Evolutionary conservation across 2,113 vertebrate genomes (phyloP), one percentile per base, ranked within the genome.

Genomic region (Daubentonia madagascariensis): DNA sequence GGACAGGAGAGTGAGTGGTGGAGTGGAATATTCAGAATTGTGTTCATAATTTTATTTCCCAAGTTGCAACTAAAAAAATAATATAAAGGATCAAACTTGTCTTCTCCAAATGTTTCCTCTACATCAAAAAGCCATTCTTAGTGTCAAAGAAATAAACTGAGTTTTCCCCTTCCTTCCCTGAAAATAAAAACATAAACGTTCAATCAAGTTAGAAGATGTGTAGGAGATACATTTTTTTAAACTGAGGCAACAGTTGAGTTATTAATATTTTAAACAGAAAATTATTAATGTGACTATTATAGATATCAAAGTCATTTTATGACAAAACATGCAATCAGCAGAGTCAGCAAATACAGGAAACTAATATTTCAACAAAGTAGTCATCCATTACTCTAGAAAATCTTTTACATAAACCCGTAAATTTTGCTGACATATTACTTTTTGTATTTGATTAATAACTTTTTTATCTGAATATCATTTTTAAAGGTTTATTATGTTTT

Each of bases 1-100:
- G 52, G 57, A 59, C 85, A n/a, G 16, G 11, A 45, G 80, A 70
- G 28, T 75, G 17, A 91, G 18, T 91, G 84, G 35, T 11, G 32
- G 4, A n/a, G 9, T 63, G 50, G 50, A 85, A 70, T 76, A 48
- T 67, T 93, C n/a, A 89, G 45, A 94, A 86, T 67, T 73, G 57
- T 84, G n/a, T 45, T 83, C 54, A 93, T 50, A 85, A 81, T 91
- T 93, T 93, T 4, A 93, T 65, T 96, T 96, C 76, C 2, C 5
- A 95, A 48, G 37, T 75, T 78, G 20, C n/a, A 94, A 57, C 45
- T 84, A 76, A 32, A 89, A 73, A 63, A 22, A 80, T 67, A 61
- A 73, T 48, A 54, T 40, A 30, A 43, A 61, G 8, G 3, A 72
- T 52, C 23, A 45, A 95, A 87, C 2, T 79, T 73, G 12, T 50